These are phyloP conservation scores for Spea multiplicata DNA, from an alignment of 2,113 vertebrate genomes.

Conservation along the genomic window DNA sequence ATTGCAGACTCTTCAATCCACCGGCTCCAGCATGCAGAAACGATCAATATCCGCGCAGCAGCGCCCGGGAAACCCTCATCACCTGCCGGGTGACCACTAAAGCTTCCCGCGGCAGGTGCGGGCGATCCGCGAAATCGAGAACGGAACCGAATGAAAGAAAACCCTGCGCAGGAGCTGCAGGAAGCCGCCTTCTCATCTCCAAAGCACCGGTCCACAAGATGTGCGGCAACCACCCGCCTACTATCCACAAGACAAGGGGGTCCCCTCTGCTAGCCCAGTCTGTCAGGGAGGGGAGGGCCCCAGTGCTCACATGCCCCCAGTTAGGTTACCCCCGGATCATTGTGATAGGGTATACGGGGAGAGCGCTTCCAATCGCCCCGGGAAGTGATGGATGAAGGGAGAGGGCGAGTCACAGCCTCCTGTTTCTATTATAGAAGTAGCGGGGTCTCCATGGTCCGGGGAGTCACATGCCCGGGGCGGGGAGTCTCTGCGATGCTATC, in stretches of 20 bases:
- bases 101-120: background rate
- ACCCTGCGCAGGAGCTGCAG: background rate
- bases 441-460: constrained; percentile 6
- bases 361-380: constrained; percentile 1
- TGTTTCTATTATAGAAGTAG: background rate
- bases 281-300: background rate
- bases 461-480: constrained; percentile 46
- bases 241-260: constrained; percentile 10
- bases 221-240: constrained; percentile 9
- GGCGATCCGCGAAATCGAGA: background rate
- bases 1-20: constrained; percentile 77
- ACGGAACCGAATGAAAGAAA: background rate
- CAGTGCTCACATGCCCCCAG: constrained; percentile 17
- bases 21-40: constrained; percentile 67
- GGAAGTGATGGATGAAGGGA: constrained; percentile 18
- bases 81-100: background rate
- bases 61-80: too few relatives aligned
- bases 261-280: background rate
- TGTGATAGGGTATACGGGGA: background rate
- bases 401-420: background rate
- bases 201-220: constrained; percentile 32
- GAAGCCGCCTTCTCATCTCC: constrained; percentile 5
- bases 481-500: too few relatives aligned
- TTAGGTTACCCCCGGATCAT: constrained; percentile 27
- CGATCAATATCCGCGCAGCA: constrained; percentile 14